Evolutionary conservation across 2,888 invertebrate genomes (phyloP).

Genomic region (Tipula vernalis): DNA sequence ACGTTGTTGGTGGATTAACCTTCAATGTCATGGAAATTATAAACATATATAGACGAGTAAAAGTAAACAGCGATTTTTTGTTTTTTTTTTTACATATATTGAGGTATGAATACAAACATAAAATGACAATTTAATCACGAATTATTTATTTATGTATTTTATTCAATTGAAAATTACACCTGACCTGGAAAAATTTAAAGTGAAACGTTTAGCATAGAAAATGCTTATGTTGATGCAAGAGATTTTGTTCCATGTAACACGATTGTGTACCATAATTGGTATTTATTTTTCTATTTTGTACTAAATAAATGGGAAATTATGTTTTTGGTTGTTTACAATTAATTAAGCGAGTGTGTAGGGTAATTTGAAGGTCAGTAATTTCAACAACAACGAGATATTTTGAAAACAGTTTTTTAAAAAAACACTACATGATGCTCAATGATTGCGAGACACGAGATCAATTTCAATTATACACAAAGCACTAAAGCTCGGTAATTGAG

Average conservation of each 20-base stretch:
- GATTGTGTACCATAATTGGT: slow-evolving; percentile 4
- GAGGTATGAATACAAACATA: background rate
- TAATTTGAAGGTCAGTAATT: background rate
- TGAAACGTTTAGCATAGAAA: background rate
- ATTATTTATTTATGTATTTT: background rate
- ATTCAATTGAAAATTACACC: background rate
- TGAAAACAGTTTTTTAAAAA: too few species aligned
- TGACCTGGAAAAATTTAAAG: background rate
- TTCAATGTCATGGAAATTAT: background rate
- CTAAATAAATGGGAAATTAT: background rate
- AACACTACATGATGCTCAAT: too few species aligned
- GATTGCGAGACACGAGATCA: too few species aligned
- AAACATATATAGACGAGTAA: background rate
- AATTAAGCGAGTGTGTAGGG: background rate
- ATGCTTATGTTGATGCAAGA: background rate
- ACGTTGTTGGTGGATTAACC: background rate
- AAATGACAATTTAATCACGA: slow-evolving; percentile 4
- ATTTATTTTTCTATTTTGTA: background rate
- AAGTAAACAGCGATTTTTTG: background rate
- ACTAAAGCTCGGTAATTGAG: too few species aligned
- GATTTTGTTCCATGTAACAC: background rate
- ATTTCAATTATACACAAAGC: too few species aligned
- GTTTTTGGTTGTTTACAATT: background rate
- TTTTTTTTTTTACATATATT: background rate
- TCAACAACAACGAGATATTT: too few species aligned